These are phyloP conservation scores for Myotis daubentonii DNA, from an alignment of 2,797 vertebrate genomes.

Conservation along the genomic window DNA sequence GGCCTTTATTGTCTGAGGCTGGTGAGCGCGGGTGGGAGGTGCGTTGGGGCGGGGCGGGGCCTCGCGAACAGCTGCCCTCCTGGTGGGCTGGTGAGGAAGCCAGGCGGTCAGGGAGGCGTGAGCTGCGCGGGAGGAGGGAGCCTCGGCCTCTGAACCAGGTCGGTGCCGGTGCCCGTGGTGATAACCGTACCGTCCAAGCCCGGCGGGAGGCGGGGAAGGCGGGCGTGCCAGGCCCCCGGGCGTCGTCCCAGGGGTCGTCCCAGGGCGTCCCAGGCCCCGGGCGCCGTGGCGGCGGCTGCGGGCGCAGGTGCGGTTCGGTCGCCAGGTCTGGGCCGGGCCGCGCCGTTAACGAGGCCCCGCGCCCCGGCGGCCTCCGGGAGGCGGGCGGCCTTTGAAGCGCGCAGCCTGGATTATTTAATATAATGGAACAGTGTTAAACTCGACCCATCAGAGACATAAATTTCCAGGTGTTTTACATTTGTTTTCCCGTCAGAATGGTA, in stretches of 20 bases:
- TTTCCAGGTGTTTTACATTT: conserved; percentile 82
- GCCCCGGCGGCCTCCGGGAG: conserved; percentile 37
- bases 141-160: background rate
- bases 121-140: background rate
- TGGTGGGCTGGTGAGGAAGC: too few species aligned
- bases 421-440: conserved; percentile 76
- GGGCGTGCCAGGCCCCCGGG: too few species aligned
- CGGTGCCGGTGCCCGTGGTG: rapidly evolving
- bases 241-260: too few species aligned
- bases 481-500: conserved; percentile 77
- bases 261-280: too few species aligned
- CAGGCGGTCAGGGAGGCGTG: too few species aligned
- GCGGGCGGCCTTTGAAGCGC: conserved; percentile 72
- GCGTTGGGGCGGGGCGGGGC: background rate
- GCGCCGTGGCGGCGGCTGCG: rapidly evolving
- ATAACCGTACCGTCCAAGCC: too few species aligned
- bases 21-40: background rate
- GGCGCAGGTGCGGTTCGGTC: background rate
- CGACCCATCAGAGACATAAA: conserved; percentile 81
- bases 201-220: too few species aligned
- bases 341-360: conserved; percentile 9
- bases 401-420: conserved; percentile 79
- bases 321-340: background rate
- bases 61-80: rapidly evolving
- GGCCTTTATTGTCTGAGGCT: background rate